Base-by-base conservation (phyloP, 2,113 vertebrate species). In the mouse (Mus musculus) region DNA sequence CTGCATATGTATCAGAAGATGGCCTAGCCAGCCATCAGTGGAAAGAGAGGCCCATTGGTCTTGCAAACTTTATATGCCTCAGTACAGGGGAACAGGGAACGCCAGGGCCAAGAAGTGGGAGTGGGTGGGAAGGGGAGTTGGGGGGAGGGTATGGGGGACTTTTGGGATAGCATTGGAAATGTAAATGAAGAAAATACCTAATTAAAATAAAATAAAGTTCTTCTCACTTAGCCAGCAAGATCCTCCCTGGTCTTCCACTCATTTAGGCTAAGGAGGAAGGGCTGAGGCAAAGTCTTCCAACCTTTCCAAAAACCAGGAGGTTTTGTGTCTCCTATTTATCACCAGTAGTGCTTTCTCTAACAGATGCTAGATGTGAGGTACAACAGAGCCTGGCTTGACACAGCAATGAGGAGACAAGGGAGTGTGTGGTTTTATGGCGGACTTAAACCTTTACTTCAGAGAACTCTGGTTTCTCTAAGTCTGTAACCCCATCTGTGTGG, bases 271-370 rank as follows among this genome's bases (percentile, higher is more conserved):
- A 77, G 49, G 69, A 81, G 11, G 7, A 95, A 49, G 75, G 59
- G 36, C 81, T 92, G 17, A 86, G 17, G 16, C 76, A 73, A 98
- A 97, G 88, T 52, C 93, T 95, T 97, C 97, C 94, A 97, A 61
- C 95, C 97, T 97, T 98, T 96, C 92, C 94, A 42, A 97, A 80
- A 0, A 89, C 90, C 69, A 96, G 96, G 96, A 96, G 52, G 93
- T 97, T 97, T 98, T 89, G 28, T 97, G 96, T 98, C 96, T 96
- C 65, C 42, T 95, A 81, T 97, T 93, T 96, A 90, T 96, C 96
- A 96, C 76, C 95, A 97, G 81, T 88, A 91, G 97, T 95, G 95
- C 73, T 73, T 97, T 95, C 90, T 95, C 95, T 95, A 77, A 93
- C 76, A 77, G 88, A 17, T 96, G 75, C 89, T 97, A 16, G 63